Conservation (phyloP, 2,888 invertebrate species). For the Linhomoeus sp. region DNA sequence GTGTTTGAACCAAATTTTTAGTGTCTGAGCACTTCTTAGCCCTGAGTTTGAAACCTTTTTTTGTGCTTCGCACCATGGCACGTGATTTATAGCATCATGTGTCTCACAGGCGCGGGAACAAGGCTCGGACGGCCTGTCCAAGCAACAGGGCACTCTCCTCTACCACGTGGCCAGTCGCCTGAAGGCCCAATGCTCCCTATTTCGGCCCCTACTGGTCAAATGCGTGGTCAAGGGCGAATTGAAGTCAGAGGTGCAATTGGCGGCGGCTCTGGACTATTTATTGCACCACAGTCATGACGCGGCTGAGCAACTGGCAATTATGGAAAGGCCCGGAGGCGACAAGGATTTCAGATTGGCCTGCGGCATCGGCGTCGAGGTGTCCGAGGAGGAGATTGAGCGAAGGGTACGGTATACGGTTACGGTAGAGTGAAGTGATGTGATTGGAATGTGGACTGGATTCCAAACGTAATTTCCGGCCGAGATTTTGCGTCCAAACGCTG, state of each 20-base stretch:
- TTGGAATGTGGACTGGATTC: no score
- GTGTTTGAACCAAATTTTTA: no score
- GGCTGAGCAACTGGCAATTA: slow-evolving; percentile 37
- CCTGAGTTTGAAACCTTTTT: no score
- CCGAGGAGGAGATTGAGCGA: slow-evolving; percentile 72
- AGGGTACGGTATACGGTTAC: no score
- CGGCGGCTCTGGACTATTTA: slow-evolving; percentile 63
- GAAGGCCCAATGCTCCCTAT: slow-evolving; percentile 56
- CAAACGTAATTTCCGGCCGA: no score
- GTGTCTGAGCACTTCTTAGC: no score
- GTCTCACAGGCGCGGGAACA: no score
- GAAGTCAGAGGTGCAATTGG: slow-evolving; percentile 32
- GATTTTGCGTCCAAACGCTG: no score
- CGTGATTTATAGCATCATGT: no score
- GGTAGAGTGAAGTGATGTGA: no score
- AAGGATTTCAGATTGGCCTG: slow-evolving; percentile 37
- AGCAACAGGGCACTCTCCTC: slow-evolving; percentile 65
- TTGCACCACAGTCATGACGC: slow-evolving; percentile 41
- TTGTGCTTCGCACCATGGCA: no score
- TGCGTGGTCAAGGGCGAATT: slow-evolving; percentile 59
- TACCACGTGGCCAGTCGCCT: slow-evolving; percentile 80
- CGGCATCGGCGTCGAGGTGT: slow-evolving; percentile 69
- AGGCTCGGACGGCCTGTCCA: no score
- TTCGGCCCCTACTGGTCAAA: slow-evolving; percentile 49
- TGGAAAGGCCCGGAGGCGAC: slow-evolving; percentile 16